phyloP scores from a whole-genome alignment of 1,140 invertebrate genomes.

The Drosophila grimshawi region DNA sequence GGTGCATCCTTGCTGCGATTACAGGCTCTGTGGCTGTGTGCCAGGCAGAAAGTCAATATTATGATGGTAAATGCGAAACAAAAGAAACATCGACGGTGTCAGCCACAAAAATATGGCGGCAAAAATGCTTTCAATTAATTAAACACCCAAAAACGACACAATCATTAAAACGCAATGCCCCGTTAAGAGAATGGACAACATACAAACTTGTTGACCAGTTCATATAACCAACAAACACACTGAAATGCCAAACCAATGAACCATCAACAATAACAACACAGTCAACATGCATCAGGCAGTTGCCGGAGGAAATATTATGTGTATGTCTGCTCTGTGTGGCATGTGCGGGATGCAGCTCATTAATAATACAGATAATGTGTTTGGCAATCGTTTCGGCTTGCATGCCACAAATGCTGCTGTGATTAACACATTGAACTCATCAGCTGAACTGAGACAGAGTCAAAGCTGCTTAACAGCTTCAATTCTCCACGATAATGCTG shows the following conservation, averaged over 20 bases:
- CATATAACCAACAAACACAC: slow-evolving; percentile 34
- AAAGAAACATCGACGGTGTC: slow-evolving; percentile 33
- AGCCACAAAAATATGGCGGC: slow-evolving; percentile 62
- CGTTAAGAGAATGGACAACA: slow-evolving; percentile 33
- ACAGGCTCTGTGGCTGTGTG: slow-evolving; percentile 8
- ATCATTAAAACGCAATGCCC: slow-evolving; percentile 55
- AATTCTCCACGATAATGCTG: slow-evolving; percentile 1
- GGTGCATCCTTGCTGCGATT: slow-evolving; percentile 6
- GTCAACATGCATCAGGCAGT: not conserved
- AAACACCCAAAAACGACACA: slow-evolving; percentile 70
- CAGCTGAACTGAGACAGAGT: not conserved
- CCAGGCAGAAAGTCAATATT: slow-evolving; percentile 74
- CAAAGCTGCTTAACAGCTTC: slow-evolving; percentile 16
- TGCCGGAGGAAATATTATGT: slow-evolving; percentile 1
- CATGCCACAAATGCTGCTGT: slow-evolving; percentile 59
- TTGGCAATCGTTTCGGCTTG: slow-evolving; percentile 73
- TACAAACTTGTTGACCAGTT: slow-evolving; percentile 9
- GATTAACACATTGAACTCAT: slow-evolving; percentile 70
- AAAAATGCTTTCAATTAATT: slow-evolving; percentile 80
- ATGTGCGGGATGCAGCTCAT: slow-evolving; percentile 68
- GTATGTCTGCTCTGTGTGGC: slow-evolving; percentile 35
- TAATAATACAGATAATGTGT: slow-evolving; percentile 80
- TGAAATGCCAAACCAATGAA: slow-evolving; percentile 26
- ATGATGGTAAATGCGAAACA: slow-evolving; percentile 51
- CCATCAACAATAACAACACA: slow-evolving; percentile 9